phyloP scores from a whole-genome alignment of 2,797 vertebrate genomes.

The Eutrigla gurnardus region DNA sequence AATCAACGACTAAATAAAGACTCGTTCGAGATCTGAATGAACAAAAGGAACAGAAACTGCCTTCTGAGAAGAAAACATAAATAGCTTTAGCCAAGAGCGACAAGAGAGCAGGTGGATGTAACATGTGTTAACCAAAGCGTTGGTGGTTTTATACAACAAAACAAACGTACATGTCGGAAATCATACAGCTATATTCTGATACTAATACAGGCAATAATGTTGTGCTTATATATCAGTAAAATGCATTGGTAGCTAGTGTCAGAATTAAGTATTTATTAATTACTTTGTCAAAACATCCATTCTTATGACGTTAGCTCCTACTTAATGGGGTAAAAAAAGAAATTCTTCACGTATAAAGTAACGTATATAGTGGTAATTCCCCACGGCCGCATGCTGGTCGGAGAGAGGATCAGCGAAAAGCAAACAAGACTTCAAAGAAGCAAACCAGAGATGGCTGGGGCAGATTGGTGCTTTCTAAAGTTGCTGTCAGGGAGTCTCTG shows the following conservation, averaged over 20 bases:
- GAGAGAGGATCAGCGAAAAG: slow-evolving; percentile 51
- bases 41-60: not conserved
- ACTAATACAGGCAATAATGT: slow-evolving; percentile 1
- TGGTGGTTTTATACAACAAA: not conserved
- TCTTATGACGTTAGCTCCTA: slow-evolving; percentile 10
- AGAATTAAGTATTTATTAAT: not conserved
- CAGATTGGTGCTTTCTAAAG: slow-evolving; percentile 65
- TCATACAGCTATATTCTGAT: not conserved
- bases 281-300: not conserved
- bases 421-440: slow-evolving; percentile 69
- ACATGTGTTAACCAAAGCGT: not conserved
- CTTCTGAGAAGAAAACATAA: no score
- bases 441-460: slow-evolving; percentile 61
- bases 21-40: not conserved
- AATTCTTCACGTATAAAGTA: not conserved
- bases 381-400: slow-evolving; percentile 41
- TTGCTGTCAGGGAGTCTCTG: slow-evolving; percentile 57
- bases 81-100: not conserved
- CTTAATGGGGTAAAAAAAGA: not conserved
- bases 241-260: not conserved
- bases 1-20: not conserved
- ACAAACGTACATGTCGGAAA: not conserved
- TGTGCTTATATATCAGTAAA: not conserved
- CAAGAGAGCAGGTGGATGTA: not conserved
- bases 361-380: slow-evolving; percentile 28